Conservation (phyloP, 2,113 vertebrate species). For the Platycercus adscitus region DNA sequence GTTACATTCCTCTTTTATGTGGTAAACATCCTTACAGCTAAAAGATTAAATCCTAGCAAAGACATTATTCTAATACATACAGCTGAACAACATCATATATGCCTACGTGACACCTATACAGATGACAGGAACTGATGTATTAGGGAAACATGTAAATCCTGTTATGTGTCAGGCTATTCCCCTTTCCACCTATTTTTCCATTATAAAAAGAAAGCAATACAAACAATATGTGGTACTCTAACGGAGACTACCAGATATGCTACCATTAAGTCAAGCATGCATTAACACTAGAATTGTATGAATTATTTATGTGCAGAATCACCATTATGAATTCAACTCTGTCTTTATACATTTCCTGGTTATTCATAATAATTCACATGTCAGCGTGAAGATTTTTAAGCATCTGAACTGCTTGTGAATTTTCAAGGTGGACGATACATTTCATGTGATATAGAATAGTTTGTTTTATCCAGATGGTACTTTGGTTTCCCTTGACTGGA, state of each 20-base stretch:
- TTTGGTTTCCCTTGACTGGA: background rate
- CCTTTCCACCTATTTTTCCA: background rate
- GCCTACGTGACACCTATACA: background rate
- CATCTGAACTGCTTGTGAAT: background rate
- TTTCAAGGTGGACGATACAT: background rate
- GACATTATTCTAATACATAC: background rate
- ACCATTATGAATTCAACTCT: background rate
- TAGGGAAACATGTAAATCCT: background rate
- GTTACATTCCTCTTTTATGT: background rate
- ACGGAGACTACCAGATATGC: background rate
- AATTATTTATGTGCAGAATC: background rate
- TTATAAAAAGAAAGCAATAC: background rate
- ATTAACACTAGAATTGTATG: background rate
- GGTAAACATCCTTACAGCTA: background rate
- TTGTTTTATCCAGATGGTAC: background rate
- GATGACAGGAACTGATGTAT: background rate
- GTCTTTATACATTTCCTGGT: background rate
- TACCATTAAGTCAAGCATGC: background rate
- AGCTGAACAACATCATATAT: background rate
- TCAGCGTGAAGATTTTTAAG: background rate
- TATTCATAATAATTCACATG: background rate
- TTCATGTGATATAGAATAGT: background rate
- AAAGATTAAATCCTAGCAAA: background rate
- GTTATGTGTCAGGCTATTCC: background rate
- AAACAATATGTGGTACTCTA: background rate